Base-by-base conservation (phyloP, 2,888 invertebrate genomes). In the Lomographa bimaculata region DNA sequence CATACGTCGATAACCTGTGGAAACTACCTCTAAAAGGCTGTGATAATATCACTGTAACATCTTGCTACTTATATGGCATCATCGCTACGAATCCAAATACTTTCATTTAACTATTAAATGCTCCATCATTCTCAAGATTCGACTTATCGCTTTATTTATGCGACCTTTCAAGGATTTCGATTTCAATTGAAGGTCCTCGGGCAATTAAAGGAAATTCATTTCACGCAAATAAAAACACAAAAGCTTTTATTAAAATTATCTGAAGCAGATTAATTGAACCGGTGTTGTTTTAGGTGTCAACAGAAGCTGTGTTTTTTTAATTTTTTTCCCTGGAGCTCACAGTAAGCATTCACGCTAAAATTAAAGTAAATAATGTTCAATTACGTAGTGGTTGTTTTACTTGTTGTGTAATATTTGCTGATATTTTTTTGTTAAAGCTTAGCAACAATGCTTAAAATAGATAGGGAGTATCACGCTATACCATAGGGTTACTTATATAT, bases 391-490 rank as follows among this genome's bases (percentile, higher is more conserved):
- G n/a, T n/a, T n/a, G n/a, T n/a, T n/a, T n/a, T n/a, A n/a, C n/a
- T n/a, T n/a, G n/a, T n/a, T n/a, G n/a, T n/a, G n/a, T n/a, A n/a
- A n/a, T n/a, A n/a, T n/a, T n/a, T n/a, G n/a, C n/a, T n/a, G n/a
- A n/a, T n/a, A n/a, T n/a, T n/a, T n/a, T n/a, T n/a, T n/a, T n/a
- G n/a, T n/a, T n/a, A n/a, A 14, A 18, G 23, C 30, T 9, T 38
- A 42, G 30, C 16, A 45, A 44, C 38, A 30, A 23, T 17, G 9
- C 14, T 42, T 23, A 25, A 14, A 37, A 33, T 41, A 19, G 16
- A 20, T 23, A 14, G 4, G 3, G 14, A 14, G 3, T 14, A 14
- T 3, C n/a, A n/a, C n/a, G n/a, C n/a, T n/a, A n/a, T n/a, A n/a
- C n/a, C n/a, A n/a, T n/a, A n/a, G n/a, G n/a, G n/a, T n/a, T n/a